Percentiles rank a stretch among this genome's conserved stretches.
Evolutionary conservation across 1,140 invertebrate species (phyloP).

Genomic region (Drosophila pseudoananassae): DNA sequence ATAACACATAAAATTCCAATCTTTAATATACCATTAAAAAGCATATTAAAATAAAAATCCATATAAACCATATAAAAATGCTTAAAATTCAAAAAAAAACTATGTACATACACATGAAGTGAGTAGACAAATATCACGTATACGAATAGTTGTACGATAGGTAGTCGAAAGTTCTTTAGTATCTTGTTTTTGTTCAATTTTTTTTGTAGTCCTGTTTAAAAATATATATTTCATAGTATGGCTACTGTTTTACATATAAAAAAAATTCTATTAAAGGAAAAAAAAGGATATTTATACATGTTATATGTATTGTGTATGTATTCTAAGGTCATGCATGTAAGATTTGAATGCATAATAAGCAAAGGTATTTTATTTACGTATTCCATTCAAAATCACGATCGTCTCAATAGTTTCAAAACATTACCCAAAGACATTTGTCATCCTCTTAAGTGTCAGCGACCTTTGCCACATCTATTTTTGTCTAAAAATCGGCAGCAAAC

Average conservation of each 20-base stretch:
- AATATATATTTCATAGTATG: neutral
- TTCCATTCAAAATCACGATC: neutral
- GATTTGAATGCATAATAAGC: neutral
- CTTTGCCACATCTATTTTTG: constrained; percentile 30
- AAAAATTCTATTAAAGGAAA: neutral
- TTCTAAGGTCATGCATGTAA: no score
- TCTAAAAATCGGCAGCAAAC: neutral
- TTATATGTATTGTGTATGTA: no score
- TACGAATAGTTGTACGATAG: constrained; percentile 3
- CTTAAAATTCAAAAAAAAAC: neutral
- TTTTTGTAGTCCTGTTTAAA: neutral
- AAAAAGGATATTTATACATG: neutral
- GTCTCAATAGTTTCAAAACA: neutral
- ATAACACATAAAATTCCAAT: neutral
- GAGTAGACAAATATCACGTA: neutral
- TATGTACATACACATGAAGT: neutral
- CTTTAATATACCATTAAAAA: neutral
- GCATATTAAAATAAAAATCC: no score
- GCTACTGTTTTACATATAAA: neutral
- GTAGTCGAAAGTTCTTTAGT: no score
- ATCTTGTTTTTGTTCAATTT: neutral
- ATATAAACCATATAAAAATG: no score
- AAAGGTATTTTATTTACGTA: neutral
- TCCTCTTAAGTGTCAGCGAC: constrained; percentile 37
- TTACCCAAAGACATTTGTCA: neutral